Percentiles rank a stretch among this genome's conserved stretches.
Conservation (phyloP, 2,888 invertebrate species). For the Mythimna lalbum region DNA sequence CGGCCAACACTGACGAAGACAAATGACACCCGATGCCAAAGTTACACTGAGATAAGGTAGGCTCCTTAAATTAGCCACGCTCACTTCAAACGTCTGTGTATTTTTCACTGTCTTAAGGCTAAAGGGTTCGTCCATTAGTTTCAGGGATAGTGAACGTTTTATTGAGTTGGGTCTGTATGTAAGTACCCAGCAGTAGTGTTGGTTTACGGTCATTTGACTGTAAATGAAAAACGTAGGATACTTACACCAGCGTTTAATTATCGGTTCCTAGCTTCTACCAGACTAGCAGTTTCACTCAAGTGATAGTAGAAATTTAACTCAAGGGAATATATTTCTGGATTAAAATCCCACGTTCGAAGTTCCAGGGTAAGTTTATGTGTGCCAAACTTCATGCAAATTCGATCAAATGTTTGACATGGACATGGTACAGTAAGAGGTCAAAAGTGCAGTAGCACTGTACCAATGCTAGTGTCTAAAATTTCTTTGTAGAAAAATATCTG, state of each 20-base stretch:
- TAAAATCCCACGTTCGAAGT: no score
- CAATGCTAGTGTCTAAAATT: no score
- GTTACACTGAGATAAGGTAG: constrained; percentile 90
- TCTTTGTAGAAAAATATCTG: no score
- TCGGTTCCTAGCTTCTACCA: no score
- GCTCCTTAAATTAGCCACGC: constrained; percentile 89
- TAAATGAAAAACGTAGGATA: neutral
- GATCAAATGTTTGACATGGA: no score
- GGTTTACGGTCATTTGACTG: constrained; percentile 18
- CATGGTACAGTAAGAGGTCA: no score
- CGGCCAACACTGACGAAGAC: constrained; percentile 90
- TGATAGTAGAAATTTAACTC: no score
- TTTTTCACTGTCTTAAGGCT: constrained; percentile 82
- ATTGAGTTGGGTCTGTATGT: constrained; percentile 61
- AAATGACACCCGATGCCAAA: constrained; percentile 90
- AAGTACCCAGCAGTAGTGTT: constrained; percentile 1
- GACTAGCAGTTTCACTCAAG: no score
- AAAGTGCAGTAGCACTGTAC: no score
- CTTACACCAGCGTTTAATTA: neutral
- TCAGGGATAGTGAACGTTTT: constrained; percentile 60
- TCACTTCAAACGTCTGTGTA: constrained; percentile 83
- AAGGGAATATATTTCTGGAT: no score
- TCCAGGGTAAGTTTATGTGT: no score
- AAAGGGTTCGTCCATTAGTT: constrained; percentile 72
- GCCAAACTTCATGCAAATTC: no score